Conservation (phyloP, 2,888 invertebrate species). For the Homarus gammarus region DNA sequence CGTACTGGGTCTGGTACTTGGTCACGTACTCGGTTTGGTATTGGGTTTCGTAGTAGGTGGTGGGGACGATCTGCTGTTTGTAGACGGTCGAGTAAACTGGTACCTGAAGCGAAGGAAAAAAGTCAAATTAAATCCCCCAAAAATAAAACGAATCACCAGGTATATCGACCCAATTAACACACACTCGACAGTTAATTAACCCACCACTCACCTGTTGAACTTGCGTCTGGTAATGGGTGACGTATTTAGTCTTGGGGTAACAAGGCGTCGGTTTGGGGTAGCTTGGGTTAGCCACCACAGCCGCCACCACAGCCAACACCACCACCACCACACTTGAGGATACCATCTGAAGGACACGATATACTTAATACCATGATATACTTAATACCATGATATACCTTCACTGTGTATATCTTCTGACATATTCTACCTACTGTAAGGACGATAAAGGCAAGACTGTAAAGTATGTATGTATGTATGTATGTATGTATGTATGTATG, state of each 20-base stretch:
- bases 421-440: too few species aligned
- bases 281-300: constrained; percentile 25
- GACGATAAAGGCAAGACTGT: neutral
- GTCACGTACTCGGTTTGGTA: constrained; percentile 61
- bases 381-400: too few species aligned
- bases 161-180: too few species aligned
- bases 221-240: constrained; percentile 44
- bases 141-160: neutral
- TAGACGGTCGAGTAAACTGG: constrained; percentile 46
- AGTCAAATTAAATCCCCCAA: neutral
- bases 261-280: constrained; percentile 30
- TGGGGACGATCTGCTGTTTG: constrained; percentile 52
- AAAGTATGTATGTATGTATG: constrained; percentile 18
- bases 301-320: constrained; percentile 35
- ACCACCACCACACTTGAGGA: constrained; percentile 13
- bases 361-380: too few species aligned
- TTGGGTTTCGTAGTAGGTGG: constrained; percentile 56
- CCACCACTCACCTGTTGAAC: constrained; percentile 26
- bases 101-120: constrained; percentile 17
- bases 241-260: constrained; percentile 48
- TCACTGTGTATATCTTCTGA: too few species aligned
- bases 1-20: constrained; percentile 59
- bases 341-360: constrained; percentile 20
- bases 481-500: constrained; percentile 13
- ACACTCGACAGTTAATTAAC: neutral